Evolutionary conservation across 2,888 invertebrate species (phyloP), one percentile per base, ranked within the genome.

Genomic region (Ellobium chinense): DNA sequence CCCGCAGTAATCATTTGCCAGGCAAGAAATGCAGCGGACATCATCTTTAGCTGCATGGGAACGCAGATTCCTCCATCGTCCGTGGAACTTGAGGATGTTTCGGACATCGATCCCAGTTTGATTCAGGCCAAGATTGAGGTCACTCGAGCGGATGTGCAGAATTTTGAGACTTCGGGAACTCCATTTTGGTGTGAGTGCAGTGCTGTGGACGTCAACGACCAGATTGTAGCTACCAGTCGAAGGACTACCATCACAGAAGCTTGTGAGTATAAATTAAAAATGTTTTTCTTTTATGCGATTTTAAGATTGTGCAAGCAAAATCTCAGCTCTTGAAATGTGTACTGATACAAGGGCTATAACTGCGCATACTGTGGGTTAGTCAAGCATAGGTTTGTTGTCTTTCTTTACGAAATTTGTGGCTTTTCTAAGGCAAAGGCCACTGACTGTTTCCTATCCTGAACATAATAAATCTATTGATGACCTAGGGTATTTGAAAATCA

Each of bases 1-100:
- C 69, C 83, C 0, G 83, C 62, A 2, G 78, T 65, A 39, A 75
- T 84, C 78, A 78, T 78, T 1, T 84, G 84, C 37, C 70, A 80
- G 21, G 83, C 83, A 29, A 72, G 74, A 24, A 81, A 81, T 34
- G 83, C 84, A 0, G 70, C 58, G 21, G 62, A 78, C 31, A 82
- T 84, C 36, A 60, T 39, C 60, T 84, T 84, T 65, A 62, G 37
- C 18, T 84, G 84, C 36, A 66, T 58, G 58, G 80, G 82, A 7
- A 31, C 68, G 12, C 65, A 73, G 70, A 66, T 84, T n/a, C 83
- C 84, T n/a, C 70, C 80, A 7, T 31, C 72, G 0, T 82, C 83
- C n/a, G 72, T 80, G 46, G 82, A 76, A 39, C 69, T 74, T 0
- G 80, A 82, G 31, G 76, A 78, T 37, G 72, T 70, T 4, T 68